Conservation (phyloP, 2,888 invertebrate species). For the Corbicula japonica region DNA sequence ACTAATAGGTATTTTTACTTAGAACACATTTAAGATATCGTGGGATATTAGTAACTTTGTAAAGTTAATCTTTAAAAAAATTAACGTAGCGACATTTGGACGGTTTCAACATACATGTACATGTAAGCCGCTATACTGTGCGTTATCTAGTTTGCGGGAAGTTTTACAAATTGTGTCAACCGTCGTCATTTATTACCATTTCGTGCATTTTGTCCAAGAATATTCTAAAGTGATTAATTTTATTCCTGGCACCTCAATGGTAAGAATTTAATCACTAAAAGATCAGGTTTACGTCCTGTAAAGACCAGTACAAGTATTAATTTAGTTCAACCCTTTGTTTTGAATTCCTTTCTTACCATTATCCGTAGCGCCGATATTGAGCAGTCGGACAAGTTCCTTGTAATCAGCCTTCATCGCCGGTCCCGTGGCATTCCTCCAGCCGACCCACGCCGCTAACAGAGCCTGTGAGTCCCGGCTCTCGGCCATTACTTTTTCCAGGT, state of each 20-base stretch:
- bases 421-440: constrained; percentile 93
- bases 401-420: constrained; percentile 92
- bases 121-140: too few relatives aligned
- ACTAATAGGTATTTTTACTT: too few relatives aligned
- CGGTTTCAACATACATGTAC: too few relatives aligned
- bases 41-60: too few relatives aligned
- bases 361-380: constrained; percentile 91
- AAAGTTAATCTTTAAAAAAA: too few relatives aligned
- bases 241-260: background rate
- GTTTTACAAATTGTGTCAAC: too few relatives aligned
- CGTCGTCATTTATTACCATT: too few relatives aligned
- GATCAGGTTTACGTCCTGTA: background rate
- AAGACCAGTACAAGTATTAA: background rate
- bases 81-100: too few relatives aligned
- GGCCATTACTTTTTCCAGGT: constrained; percentile 78
- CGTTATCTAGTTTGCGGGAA: too few relatives aligned
- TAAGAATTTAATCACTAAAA: background rate
- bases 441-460: constrained; percentile 92
- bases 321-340: background rate
- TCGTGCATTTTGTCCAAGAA: too few relatives aligned
- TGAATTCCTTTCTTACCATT: constrained; percentile 89
- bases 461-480: constrained; percentile 90
- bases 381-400: constrained; percentile 92
- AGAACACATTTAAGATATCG: too few relatives aligned
- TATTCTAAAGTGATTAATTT: too few relatives aligned